Conservation (phyloP, 2,113 vertebrate species). For the Paramormyrops kingsleyae region DNA sequence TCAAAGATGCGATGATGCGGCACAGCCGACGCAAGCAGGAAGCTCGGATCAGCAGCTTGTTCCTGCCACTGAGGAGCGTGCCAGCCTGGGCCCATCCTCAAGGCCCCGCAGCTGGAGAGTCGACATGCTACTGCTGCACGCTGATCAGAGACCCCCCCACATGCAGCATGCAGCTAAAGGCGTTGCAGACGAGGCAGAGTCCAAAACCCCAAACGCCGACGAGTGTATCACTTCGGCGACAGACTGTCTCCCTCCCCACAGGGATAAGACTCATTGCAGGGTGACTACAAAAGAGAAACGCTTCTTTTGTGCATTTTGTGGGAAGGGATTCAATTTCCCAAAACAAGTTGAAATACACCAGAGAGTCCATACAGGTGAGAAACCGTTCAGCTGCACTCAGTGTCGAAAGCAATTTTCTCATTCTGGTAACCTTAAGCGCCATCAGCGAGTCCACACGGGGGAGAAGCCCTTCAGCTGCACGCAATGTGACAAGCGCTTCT, state of each 20-base stretch:
- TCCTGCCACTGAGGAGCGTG: background rate
- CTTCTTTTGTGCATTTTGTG: conserved; percentile 17
- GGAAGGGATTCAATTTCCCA: conserved; percentile 17
- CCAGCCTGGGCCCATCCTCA: background rate
- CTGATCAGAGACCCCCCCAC: background rate
- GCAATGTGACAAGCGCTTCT: conserved; percentile 15
- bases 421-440: conserved; percentile 16
- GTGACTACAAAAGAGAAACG: background rate
- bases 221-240: background rate
- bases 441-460: conserved; percentile 14
- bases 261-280: background rate
- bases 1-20: background rate
- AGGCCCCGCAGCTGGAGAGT: background rate
- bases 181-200: background rate
- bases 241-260: background rate
- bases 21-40: background rate
- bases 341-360: conserved; percentile 23
- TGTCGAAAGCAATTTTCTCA: conserved; percentile 16
- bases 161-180: background rate
- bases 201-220: background rate
- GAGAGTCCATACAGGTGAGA: conserved; percentile 19
- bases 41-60: background rate
- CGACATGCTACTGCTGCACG: background rate
- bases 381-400: conserved; percentile 20
- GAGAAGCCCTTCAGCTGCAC: conserved; percentile 22